Conservation (phyloP, 1,140 invertebrate species). For the Drosophila ohnishii region DNA sequence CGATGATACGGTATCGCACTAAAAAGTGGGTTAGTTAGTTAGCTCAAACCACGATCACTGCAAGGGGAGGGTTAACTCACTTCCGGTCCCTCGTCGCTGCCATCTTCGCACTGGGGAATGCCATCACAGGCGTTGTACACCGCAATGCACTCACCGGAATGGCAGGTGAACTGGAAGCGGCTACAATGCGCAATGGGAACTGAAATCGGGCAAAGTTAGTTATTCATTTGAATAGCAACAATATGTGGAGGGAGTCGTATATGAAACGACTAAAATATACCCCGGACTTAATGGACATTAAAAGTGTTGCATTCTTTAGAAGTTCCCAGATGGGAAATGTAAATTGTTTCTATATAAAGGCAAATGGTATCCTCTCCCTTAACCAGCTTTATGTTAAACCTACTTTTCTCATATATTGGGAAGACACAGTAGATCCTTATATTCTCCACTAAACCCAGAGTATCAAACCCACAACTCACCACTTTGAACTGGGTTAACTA, state of each 20-base stretch:
- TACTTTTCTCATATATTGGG: neutral
- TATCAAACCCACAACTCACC: constrained; percentile 40
- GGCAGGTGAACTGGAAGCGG: constrained; percentile 94
- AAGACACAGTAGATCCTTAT: neutral
- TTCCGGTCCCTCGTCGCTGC: constrained; percentile 93
- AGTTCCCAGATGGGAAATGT: too few relatives aligned
- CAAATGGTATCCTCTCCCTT: neutral
- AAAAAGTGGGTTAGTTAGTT: constrained; percentile 39
- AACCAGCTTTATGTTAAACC: neutral
- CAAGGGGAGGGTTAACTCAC: constrained; percentile 82
- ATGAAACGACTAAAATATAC: neutral
- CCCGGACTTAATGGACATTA: neutral
- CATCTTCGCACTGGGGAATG: constrained; percentile 96
- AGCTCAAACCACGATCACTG: neutral
- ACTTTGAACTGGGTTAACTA: constrained; percentile 41
- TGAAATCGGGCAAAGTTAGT: constrained; percentile 30
- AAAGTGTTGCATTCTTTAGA: neutral
- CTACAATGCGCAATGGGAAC: constrained; percentile 85
- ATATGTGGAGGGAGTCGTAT: neutral
- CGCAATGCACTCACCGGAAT: constrained; percentile 95
- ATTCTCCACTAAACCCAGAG: neutral
- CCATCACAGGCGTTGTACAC: constrained; percentile 98
- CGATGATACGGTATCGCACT: constrained; percentile 65
- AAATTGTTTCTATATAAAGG: too few relatives aligned
- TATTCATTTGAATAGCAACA: constrained; percentile 37